Conservation (phyloP, 2,797 vertebrate genomes). For the Scleropages formosus region DNA sequence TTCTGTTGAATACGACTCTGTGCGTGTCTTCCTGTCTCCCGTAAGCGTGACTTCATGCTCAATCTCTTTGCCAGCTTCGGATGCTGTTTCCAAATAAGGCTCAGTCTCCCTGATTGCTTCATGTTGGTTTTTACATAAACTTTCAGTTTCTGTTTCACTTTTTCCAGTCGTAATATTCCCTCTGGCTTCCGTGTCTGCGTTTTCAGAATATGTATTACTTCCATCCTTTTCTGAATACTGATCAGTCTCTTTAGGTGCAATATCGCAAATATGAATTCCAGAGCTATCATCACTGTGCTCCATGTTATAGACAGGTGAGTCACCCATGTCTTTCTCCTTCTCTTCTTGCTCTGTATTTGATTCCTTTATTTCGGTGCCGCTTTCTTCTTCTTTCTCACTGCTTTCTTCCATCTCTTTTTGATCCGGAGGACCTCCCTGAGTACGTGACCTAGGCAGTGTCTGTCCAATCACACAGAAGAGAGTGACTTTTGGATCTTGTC, state of each 20-base stretch:
- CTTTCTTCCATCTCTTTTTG: conserved; percentile 37
- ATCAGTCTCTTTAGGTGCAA: neutral
- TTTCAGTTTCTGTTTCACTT: conserved; percentile 43
- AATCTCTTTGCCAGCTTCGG: neutral
- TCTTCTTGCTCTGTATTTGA: conserved; percentile 27
- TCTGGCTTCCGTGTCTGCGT: neutral
- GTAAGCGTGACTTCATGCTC: neutral
- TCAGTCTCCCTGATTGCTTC: conserved; percentile 11
- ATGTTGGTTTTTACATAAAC: neutral
- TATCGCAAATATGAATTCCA: conserved; percentile 1
- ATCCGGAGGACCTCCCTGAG: conserved; percentile 36
- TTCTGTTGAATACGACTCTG: conserved; percentile 12
- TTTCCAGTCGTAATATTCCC: conserved; percentile 49
- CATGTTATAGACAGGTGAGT: neutral
- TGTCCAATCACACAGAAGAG: conserved; percentile 68
- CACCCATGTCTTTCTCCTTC: conserved; percentile 19
- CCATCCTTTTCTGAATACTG: neutral
- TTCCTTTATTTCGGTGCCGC: neutral
- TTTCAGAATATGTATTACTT: neutral
- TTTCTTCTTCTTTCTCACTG: conserved; percentile 20
- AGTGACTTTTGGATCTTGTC: conserved; percentile 39
- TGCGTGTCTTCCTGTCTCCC: neutral
- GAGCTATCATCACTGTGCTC: conserved; percentile 20
- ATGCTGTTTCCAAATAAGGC: conserved; percentile 5
- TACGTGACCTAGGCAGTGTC: conserved; percentile 47